Percentiles rank a stretch among this genome's conserved stretches.
phyloP scores from a whole-genome alignment of 35 echinoderm and acorn worm species.

The Anneissia japonica region DNA sequence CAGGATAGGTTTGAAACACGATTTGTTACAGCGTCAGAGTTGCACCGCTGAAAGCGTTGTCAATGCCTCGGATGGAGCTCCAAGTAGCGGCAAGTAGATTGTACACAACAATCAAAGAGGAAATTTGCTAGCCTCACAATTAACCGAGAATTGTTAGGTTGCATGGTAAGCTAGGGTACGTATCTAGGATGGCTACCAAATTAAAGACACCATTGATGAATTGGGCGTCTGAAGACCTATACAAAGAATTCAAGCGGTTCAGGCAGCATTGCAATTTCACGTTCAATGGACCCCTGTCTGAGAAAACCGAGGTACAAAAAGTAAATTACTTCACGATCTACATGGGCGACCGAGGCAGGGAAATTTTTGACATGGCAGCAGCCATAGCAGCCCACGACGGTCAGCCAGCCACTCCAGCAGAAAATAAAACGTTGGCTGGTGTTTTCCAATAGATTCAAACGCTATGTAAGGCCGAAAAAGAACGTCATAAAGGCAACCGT shows the following conservation, averaged over 20 bases:
- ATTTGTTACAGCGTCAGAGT: too few species aligned
- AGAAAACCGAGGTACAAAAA: conserved; percentile 33
- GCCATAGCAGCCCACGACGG: not conserved
- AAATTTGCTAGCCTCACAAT: too few species aligned
- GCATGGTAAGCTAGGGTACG: not conserved
- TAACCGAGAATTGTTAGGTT: not conserved
- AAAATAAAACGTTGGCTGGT: not conserved
- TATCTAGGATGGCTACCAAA: not conserved
- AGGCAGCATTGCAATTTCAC: conserved; percentile 32
- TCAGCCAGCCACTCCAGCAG: not conserved
- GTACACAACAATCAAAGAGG: too few species aligned
- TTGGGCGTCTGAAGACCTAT: conserved; percentile 7
- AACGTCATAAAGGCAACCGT: not conserved
- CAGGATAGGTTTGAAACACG: too few species aligned
- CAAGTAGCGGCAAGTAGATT: too few species aligned
- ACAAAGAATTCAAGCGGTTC: conserved; percentile 27
- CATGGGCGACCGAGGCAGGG: conserved; percentile 40
- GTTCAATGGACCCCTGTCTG: conserved; percentile 16
- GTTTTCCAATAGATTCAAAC: not conserved
- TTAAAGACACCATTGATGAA: not conserved
- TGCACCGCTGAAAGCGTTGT: too few species aligned
- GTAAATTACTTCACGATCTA: conserved; percentile 41
- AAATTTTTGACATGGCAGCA: conserved; percentile 32
- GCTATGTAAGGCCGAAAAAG: not conserved
- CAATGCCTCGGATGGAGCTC: too few species aligned